phyloP scores from a whole-genome alignment of 2,888 invertebrate genomes.

The Agrochola lota region DNA sequence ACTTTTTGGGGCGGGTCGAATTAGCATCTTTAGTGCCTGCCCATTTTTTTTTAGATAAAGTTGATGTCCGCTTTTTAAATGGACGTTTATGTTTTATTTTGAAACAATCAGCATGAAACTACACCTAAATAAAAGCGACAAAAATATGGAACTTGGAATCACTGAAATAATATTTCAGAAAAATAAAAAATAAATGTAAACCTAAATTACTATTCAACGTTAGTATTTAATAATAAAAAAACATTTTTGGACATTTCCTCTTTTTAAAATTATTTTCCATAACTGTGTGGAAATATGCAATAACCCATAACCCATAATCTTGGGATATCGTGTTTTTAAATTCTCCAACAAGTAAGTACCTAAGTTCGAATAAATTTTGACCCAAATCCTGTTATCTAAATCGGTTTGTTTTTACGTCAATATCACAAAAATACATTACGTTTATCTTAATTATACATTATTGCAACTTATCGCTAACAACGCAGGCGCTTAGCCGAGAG shows the following conservation, averaged over 20 bases:
- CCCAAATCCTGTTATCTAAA: slow-evolving; percentile 42
- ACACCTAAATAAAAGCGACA: too few species aligned
- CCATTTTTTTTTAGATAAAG: not conserved
- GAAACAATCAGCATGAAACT: too few species aligned
- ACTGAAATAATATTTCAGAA: too few species aligned
- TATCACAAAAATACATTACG: slow-evolving; percentile 39
- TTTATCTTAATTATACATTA: slow-evolving; percentile 40
- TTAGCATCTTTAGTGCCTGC: not conserved
- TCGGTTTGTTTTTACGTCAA: slow-evolving; percentile 22
- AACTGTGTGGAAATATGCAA: not conserved
- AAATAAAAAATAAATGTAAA: too few species aligned
- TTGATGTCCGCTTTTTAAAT: too few species aligned
- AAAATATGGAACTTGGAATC: too few species aligned
- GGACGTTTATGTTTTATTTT: too few species aligned
- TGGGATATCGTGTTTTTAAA: not conserved
- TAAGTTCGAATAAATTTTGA: not conserved
- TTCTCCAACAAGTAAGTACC: not conserved
- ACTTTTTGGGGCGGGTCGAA: slow-evolving; percentile 25
- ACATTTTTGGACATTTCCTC: too few species aligned
- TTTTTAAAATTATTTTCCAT: not conserved
- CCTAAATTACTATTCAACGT: too few species aligned
- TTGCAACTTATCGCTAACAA: slow-evolving; percentile 5
- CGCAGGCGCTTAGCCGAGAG: not conserved
- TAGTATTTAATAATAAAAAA: too few species aligned
- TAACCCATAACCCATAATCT: not conserved